These are phyloP conservation scores for Eucriotettix oculatus DNA, from an alignment of 2,888 invertebrate species.

Conservation along the genomic window DNA sequence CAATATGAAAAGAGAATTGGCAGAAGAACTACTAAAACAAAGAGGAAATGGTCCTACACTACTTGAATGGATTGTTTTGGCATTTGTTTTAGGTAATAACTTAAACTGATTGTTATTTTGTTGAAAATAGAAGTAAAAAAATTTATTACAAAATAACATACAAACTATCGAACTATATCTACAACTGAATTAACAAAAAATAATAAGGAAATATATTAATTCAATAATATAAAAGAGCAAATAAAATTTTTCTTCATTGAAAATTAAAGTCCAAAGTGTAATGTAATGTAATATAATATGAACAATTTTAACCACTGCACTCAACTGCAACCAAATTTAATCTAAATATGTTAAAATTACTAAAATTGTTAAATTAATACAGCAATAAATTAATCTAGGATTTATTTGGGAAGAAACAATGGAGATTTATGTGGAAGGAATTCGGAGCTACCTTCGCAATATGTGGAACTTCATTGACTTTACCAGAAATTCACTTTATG, in stretches of 20 bases:
- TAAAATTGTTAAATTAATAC: not conserved
- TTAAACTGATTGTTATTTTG: not conserved
- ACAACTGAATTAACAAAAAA: too few relatives aligned
- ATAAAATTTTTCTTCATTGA: too few relatives aligned
- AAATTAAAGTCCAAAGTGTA: too few relatives aligned
- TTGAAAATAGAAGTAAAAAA: not conserved
- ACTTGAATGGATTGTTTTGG: slow-evolving; percentile 63
- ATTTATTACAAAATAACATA: not conserved
- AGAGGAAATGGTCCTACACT: slow-evolving; percentile 74
- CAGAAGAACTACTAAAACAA: slow-evolving; percentile 48
- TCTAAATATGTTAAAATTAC: not conserved
- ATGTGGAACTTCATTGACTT: slow-evolving; percentile 97
- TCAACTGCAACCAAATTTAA: too few relatives aligned
- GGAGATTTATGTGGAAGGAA: slow-evolving; percentile 78
- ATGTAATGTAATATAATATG: too few relatives aligned
- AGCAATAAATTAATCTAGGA: slow-evolving; percentile 29
- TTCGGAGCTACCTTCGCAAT: slow-evolving; percentile 70
- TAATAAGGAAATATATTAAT: too few relatives aligned
- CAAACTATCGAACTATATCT: not conserved
- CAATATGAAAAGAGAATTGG: slow-evolving; percentile 41
- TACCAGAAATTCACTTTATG: slow-evolving; percentile 73
- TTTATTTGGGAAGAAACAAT: slow-evolving; percentile 87
- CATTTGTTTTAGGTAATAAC: slow-evolving; percentile 61
- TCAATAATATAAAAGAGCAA: too few relatives aligned
- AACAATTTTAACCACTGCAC: too few relatives aligned